These are phyloP conservation scores for Tineola bisselliella DNA, from an alignment of 2,888 invertebrate genomes.

Conservation along the genomic window DNA sequence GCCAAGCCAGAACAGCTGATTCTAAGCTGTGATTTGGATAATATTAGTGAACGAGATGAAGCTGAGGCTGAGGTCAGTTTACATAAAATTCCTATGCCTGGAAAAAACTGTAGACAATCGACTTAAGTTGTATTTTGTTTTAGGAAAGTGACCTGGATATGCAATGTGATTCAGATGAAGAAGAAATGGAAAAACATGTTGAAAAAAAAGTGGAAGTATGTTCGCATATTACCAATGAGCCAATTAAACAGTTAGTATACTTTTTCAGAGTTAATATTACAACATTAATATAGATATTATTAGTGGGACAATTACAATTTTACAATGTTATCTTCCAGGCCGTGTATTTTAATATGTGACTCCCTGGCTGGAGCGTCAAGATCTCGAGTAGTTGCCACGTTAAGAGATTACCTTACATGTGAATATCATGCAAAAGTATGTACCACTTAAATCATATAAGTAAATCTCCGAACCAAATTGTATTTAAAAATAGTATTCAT, in stretches of 20 bases:
- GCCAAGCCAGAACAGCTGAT: conserved; percentile 63
- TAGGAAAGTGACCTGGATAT: conserved; percentile 65
- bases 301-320: neutral
- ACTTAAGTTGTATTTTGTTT: neutral
- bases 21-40: conserved; percentile 74
- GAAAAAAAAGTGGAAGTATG: conserved; percentile 46
- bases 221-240: conserved; percentile 44
- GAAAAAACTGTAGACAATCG: too few relatives aligned
- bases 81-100: too few relatives aligned
- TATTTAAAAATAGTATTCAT: neutral
- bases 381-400: conserved; percentile 85
- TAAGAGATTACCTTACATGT: conserved; percentile 90
- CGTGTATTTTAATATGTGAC: conserved; percentile 95
- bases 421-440: conserved; percentile 81
- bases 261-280: neutral
- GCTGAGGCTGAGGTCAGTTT: conserved; percentile 77
- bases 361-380: conserved; percentile 87
- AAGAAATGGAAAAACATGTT: conserved; percentile 41
- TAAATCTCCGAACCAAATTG: neutral
- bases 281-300: neutral
- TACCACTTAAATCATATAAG: conserved; percentile 4
- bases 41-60: conserved; percentile 79
- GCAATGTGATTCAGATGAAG: conserved; percentile 62
- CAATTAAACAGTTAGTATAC: conserved; percentile 76
- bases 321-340: conserved; percentile 67